Conservation (phyloP, 2,113 vertebrate genomes). For the Bos indicus region DNA sequence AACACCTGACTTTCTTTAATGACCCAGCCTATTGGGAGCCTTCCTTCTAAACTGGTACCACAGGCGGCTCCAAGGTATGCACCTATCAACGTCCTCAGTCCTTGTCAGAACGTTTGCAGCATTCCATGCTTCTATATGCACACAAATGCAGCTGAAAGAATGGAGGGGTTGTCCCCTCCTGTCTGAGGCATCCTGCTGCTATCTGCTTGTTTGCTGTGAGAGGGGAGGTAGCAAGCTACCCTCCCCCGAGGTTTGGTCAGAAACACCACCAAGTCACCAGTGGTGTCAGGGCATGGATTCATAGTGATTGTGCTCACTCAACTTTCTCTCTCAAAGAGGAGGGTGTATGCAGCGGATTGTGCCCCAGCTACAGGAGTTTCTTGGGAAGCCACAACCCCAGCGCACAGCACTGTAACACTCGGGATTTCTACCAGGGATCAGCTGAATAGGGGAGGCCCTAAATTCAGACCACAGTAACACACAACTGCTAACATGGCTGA, state of each 20-base stretch:
- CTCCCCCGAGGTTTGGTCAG: background rate
- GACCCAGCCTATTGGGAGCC: background rate
- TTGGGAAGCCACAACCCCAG: background rate
- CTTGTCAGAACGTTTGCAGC: background rate
- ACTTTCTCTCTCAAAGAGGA: background rate
- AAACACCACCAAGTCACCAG: background rate
- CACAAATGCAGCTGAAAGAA: background rate
- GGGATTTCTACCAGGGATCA: background rate
- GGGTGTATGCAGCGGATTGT: background rate
- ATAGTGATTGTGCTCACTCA: background rate
- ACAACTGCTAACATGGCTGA: background rate
- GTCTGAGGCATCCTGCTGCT: background rate
- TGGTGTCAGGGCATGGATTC: background rate
- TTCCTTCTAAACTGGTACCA: background rate
- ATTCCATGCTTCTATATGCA: background rate
- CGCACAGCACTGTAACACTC: background rate
- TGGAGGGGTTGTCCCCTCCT: background rate
- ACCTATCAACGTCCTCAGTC: background rate
- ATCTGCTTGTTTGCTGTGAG: background rate
- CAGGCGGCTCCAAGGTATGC: background rate
- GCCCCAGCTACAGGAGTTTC: background rate
- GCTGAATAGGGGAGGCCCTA: background rate
- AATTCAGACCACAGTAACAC: background rate
- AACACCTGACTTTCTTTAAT: conserved; percentile 27
- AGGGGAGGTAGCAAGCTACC: background rate